Percentiles rank a stretch among this genome's conserved stretches.
These are phyloP conservation scores for Parelbella ahira DNA, from an alignment of 2,888 invertebrate species.

Conservation along the genomic window DNA sequence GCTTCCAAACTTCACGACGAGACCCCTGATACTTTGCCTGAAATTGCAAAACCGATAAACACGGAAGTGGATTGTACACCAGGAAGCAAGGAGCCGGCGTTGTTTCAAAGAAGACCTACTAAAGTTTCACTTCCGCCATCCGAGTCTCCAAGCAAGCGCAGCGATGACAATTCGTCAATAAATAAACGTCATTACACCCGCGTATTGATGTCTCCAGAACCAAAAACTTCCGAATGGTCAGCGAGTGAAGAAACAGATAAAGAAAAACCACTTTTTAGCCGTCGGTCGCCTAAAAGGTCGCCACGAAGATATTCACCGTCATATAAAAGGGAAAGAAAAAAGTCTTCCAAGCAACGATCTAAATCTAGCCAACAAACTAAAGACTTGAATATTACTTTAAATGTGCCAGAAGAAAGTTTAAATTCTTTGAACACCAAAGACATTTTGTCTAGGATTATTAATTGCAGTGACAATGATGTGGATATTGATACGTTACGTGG, in stretches of 20 bases:
- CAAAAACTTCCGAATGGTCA: constrained; percentile 37
- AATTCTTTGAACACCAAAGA: constrained; percentile 63
- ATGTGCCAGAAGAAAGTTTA: constrained; percentile 66
- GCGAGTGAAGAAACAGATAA: constrained; percentile 27
- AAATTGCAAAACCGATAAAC: constrained; percentile 59
- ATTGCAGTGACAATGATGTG: constrained; percentile 66
- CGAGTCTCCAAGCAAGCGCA: constrained; percentile 20
- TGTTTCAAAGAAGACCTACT: constrained; percentile 67
- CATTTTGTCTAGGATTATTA: constrained; percentile 66
- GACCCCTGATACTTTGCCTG: constrained; percentile 53
- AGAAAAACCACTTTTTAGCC: constrained; percentile 51
- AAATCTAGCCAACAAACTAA: constrained; percentile 35
- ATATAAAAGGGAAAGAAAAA: constrained; percentile 60
- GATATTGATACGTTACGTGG: constrained; percentile 72
- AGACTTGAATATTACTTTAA: constrained; percentile 66
- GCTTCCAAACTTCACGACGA: constrained; percentile 39
- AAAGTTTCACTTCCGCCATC: constrained; percentile 38
- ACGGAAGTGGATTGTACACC: constrained; percentile 52
- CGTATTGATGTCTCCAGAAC: constrained; percentile 64
- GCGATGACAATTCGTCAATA: constrained; percentile 27
- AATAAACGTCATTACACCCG: constrained; percentile 57
- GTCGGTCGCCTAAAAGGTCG: constrained; percentile 44
- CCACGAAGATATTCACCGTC: constrained; percentile 42
- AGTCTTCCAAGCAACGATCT: constrained; percentile 39
- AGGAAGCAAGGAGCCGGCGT: constrained; percentile 64